A percentile compares a stretch with the other conserved stretches of the same genome.
These are phyloP conservation scores for Microtus obscurus DNA, from an alignment of 2,797 vertebrate genomes.

Conservation along the genomic window DNA sequence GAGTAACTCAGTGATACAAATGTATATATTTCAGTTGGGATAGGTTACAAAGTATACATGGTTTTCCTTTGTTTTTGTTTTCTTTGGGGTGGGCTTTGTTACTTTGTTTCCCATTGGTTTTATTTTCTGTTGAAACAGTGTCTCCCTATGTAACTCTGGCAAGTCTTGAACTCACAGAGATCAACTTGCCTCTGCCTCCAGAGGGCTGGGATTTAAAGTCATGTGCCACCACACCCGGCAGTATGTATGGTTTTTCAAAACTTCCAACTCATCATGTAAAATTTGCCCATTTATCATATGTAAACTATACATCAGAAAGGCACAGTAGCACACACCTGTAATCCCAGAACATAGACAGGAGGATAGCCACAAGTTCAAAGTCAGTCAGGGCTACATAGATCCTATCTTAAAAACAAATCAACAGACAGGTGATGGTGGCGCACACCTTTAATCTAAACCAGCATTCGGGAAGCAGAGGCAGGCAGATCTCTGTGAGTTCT, in stretches of 20 bases:
- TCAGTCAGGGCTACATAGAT: not conserved
- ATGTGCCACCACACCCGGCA: not conserved
- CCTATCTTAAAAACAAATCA: no score
- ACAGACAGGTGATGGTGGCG: no score
- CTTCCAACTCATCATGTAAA: not conserved
- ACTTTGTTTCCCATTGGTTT: not conserved
- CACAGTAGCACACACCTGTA: not conserved
- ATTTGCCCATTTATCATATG: not conserved
- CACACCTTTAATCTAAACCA: no score
- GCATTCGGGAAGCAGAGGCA: no score
- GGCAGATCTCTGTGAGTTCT: no score
- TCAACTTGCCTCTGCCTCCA: not conserved
- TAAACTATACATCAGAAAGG: not conserved
- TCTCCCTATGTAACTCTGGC: not conserved
- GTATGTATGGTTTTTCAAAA: conserved; percentile 11
- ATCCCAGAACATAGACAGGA: not conserved
- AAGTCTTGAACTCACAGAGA: not conserved
- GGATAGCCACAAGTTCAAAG: not conserved
- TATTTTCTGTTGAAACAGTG: not conserved
- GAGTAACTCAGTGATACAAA: not conserved
- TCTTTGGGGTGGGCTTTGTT: not conserved
- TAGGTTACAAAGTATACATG: not conserved
- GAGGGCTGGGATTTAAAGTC: not conserved
- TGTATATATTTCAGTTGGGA: not conserved
- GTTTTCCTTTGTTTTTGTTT: not conserved